A percentile compares a stretch with the other conserved stretches of the same genome.
Evolutionary conservation across 2,113 vertebrate genomes (phyloP).

Genomic region (Pluvialis apricaria): DNA sequence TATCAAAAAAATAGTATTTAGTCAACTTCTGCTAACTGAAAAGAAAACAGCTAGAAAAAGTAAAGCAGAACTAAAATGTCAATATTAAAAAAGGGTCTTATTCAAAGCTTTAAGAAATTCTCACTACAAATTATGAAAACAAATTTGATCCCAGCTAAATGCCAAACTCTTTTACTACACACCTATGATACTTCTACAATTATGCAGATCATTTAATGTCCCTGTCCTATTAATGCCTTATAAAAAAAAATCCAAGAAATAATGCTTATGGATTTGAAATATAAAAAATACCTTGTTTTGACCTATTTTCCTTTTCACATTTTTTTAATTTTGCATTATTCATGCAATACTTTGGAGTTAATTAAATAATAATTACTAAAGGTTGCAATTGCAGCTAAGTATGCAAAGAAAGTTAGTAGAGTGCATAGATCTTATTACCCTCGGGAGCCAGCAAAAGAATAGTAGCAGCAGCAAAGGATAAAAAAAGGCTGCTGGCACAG

Average conservation of each 20-base stretch:
- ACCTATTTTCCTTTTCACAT: neutral
- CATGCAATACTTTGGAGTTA: constrained; percentile 1
- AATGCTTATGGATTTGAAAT: neutral
- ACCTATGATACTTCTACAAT: neutral
- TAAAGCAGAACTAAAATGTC: neutral
- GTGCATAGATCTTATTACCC: constrained; percentile 19
- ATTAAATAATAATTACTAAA: constrained; percentile 45
- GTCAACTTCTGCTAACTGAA: neutral
- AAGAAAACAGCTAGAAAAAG: neutral
- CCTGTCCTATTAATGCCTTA: neutral
- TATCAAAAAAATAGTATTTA: neutral
- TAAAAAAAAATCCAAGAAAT: neutral
- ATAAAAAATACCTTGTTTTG: neutral
- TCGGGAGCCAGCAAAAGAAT: constrained; percentile 17
- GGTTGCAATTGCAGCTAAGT: constrained; percentile 25
- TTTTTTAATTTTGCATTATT: neutral
- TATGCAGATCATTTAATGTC: neutral
- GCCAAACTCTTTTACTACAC: neutral
- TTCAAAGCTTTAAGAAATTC: neutral
- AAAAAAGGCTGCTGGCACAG: constrained; percentile 34
- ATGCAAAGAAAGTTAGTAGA: constrained; percentile 33
- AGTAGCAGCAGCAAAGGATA: neutral
- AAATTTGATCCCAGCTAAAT: neutral
- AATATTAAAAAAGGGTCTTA: neutral
- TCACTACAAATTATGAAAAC: neutral